A percentile compares a stretch with the other conserved stretches of the same genome.
phyloP scores from a whole-genome alignment of 2,888 invertebrate genomes.

The Orthosia gothica region DNA sequence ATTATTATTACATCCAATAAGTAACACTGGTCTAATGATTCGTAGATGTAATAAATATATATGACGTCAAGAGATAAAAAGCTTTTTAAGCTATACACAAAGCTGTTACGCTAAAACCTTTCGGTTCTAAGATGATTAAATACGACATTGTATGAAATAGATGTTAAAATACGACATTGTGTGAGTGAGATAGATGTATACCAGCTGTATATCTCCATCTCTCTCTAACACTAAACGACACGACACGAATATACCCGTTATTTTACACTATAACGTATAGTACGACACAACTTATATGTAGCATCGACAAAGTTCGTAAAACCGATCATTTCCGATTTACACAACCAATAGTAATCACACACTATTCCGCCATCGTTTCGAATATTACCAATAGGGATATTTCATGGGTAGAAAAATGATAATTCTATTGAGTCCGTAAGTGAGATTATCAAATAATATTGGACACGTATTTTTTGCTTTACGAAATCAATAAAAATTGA shows the following conservation, averaged over 20 bases:
- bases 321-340: too few species aligned
- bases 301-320: too few species aligned
- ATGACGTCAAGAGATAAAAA: constrained; percentile 27
- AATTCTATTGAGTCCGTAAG: too few species aligned
- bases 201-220: constrained; percentile 20
- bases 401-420: too few species aligned
- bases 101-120: constrained; percentile 22
- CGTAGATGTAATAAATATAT: constrained; percentile 24
- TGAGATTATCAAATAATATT: too few species aligned
- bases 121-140: constrained; percentile 20
- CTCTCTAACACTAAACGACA: constrained; percentile 43
- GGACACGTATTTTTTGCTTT: too few species aligned
- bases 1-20: constrained; percentile 22
- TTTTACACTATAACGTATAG: constrained; percentile 2
- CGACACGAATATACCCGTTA: constrained; percentile 57
- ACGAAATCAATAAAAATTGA: too few species aligned
- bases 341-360: too few species aligned
- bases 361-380: too few species aligned
- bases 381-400: too few species aligned
- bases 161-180: constrained; percentile 8
- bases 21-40: background rate
- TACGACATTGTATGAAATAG: constrained; percentile 20
- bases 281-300: too few species aligned
- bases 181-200: constrained; percentile 48
- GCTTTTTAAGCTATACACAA: constrained; percentile 50